Evolutionary conservation across 30 jellyfish, hydroid and myxozoan genomes (phyloP).

Genomic region (Aurelia aurita): DNA sequence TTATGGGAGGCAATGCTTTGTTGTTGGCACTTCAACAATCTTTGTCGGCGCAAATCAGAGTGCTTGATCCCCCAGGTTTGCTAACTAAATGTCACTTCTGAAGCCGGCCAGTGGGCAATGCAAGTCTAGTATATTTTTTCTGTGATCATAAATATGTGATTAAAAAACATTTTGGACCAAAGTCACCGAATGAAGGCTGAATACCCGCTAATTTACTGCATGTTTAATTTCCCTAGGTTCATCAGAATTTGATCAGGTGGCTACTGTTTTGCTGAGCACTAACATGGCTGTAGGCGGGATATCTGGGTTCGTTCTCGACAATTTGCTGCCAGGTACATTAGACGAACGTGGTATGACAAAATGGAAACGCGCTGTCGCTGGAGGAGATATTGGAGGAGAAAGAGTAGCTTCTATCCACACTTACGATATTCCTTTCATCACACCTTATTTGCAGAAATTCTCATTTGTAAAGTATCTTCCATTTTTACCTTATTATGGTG

Average conservation of each 20-base stretch:
- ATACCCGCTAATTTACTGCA: background rate
- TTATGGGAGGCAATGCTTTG: too few relatives aligned
- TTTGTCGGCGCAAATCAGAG: too few relatives aligned
- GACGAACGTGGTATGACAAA: constrained; percentile 84
- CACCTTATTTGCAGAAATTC: constrained; percentile 40
- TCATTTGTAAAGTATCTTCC: constrained; percentile 70
- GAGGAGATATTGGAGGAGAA: background rate
- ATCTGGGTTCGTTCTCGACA: constrained; percentile 85
- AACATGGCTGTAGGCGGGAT: constrained; percentile 95
- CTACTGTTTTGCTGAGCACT: constrained; percentile 82
- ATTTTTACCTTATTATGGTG: constrained; percentile 85
- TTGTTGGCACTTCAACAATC: too few relatives aligned
- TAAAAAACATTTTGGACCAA: too few relatives aligned
- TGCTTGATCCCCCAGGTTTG: too few relatives aligned
- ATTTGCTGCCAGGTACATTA: constrained; percentile 86
- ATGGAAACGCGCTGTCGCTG: constrained; percentile 58
- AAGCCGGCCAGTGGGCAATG: too few relatives aligned
- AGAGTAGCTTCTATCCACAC: constrained; percentile 77
- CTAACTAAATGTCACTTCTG: too few relatives aligned
- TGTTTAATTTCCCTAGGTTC: constrained; percentile 36
- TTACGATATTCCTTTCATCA: constrained; percentile 86
- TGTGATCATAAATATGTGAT: too few relatives aligned
- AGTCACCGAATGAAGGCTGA: background rate
- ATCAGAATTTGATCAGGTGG: constrained; percentile 69
- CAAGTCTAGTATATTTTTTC: too few relatives aligned